phyloP scores from a whole-genome alignment of 2,797 vertebrate genomes.

The Etheostoma perlongum region DNA sequence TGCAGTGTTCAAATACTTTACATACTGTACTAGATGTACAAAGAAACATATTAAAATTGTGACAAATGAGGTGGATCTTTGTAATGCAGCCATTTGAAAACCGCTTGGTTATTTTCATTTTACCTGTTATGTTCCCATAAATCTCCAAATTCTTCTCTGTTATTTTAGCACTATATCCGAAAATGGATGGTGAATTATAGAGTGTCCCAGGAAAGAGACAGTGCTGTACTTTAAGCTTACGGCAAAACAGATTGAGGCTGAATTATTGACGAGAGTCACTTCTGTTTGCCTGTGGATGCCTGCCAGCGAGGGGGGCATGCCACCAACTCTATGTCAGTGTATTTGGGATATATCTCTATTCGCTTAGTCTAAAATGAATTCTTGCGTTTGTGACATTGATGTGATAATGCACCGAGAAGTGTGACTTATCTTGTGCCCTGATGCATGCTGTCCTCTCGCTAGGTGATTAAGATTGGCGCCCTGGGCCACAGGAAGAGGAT shows the following conservation, averaged over 20 bases:
- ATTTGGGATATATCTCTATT: constrained; percentile 62
- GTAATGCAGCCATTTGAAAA: not conserved
- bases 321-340: constrained; percentile 64
- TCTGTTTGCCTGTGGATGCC: constrained; percentile 73
- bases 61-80: constrained; percentile 6
- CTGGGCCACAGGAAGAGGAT: constrained; percentile 97
- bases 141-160: constrained; percentile 33
- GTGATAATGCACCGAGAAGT: constrained; percentile 24
- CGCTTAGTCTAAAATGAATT: constrained; percentile 51
- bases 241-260: constrained; percentile 82
- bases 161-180: constrained; percentile 52
- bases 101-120: constrained; percentile 16
- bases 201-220: constrained; percentile 69
- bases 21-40: not conserved
- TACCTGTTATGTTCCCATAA: constrained; percentile 19
- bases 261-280: constrained; percentile 83
- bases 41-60: not conserved
- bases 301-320: constrained; percentile 75
- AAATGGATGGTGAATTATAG: constrained; percentile 71
- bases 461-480: constrained; percentile 95
- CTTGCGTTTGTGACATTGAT: constrained; percentile 43
- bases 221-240: constrained; percentile 72
- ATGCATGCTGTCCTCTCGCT: constrained; percentile 22
- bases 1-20: not conserved
- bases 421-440: constrained; percentile 22